Base-by-base conservation (phyloP, 2,888 invertebrate genomes). In the Lithophane leautieri region DNA sequence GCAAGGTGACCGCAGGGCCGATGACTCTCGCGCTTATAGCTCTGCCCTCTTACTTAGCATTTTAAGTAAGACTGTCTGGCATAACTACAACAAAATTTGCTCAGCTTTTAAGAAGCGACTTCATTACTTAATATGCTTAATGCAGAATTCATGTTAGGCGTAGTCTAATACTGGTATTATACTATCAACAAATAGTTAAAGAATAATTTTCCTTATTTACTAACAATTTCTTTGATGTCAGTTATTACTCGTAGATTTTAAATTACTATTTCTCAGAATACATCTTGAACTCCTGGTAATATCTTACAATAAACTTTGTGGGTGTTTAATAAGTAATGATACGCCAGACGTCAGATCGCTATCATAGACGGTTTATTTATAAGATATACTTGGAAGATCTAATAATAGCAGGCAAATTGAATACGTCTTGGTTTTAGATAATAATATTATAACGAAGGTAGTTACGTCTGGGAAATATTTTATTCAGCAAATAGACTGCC, bases 1-100 rank as follows among this genome's bases (percentile, higher is more conserved):
- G 8, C 44, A 72, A 79, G 47, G 63, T 62, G 70, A 79, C 44
- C 56, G 50, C 72, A 54, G 12, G 2, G 7, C 42, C 14, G 19
- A 14, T 19, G 28, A 44, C 16, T 56, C 4, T 56, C 6, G 8
- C 19, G 2, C 16, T 70, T 28, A n/a, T 28, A 47, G 7, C 14
- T 2, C 11, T 22, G 22, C 4, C 14, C 16, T 34, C 25, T 9
- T 60, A 28, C 6, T 50, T 7, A 28, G 22, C 14, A 44, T 52
- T 52, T 42, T 14, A n/a, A 2, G 8, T 7, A 44, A n/a, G 3
- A 34, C 8, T 12, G 1, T 44, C n/a, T 44, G 19, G n/a, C 16
- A 50, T 9, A 66, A 9, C 9, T 14, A 66, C 9, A 66, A 66
- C 14, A 50, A 34, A 16, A 28, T 9, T 47, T 22, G 14, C n/a